These are phyloP conservation scores for Xylota segnis DNA, from an alignment of 2,888 invertebrate genomes.

Conservation along the genomic window DNA sequence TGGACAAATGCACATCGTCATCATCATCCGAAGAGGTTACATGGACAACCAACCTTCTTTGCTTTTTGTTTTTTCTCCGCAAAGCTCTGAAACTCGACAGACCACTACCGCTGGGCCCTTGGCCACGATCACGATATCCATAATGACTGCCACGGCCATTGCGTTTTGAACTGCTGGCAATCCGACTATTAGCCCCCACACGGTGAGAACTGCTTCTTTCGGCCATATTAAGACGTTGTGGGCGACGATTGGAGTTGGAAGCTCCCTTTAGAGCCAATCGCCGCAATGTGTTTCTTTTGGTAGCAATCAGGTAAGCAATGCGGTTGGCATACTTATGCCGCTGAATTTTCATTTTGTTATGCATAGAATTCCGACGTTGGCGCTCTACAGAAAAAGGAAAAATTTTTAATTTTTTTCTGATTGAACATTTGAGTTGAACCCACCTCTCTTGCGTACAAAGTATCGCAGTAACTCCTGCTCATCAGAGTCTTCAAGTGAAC, in stretches of 20 bases:
- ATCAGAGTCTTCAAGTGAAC: constrained; percentile 81
- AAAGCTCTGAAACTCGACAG: constrained; percentile 64
- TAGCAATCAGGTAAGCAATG: constrained; percentile 90
- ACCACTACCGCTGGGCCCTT: constrained; percentile 68
- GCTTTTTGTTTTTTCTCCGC: constrained; percentile 77
- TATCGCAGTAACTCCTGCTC: constrained; percentile 74
- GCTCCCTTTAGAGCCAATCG: constrained; percentile 87
- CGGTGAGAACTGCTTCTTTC: constrained; percentile 54
- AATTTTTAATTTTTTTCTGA: too few species aligned
- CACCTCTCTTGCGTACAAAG: constrained; percentile 69
- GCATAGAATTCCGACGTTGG: constrained; percentile 84
- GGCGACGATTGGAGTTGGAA: constrained; percentile 80
- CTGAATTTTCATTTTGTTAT: constrained; percentile 83
- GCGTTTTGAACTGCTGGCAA: constrained; percentile 62
- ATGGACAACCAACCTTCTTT: constrained; percentile 48
- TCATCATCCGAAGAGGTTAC: constrained; percentile 67
- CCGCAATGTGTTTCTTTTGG: constrained; percentile 88
- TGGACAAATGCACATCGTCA: constrained; percentile 51
- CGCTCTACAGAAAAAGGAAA: constrained; percentile 79
- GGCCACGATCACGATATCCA: constrained; percentile 64
- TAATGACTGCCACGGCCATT: constrained; percentile 57
- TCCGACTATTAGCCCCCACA: constrained; percentile 42
- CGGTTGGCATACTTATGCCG: constrained; percentile 87
- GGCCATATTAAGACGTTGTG: constrained; percentile 76
- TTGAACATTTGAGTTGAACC: background rate